phyloP scores from a whole-genome alignment of 1,140 invertebrate species.

The Hestina assimilis region DNA sequence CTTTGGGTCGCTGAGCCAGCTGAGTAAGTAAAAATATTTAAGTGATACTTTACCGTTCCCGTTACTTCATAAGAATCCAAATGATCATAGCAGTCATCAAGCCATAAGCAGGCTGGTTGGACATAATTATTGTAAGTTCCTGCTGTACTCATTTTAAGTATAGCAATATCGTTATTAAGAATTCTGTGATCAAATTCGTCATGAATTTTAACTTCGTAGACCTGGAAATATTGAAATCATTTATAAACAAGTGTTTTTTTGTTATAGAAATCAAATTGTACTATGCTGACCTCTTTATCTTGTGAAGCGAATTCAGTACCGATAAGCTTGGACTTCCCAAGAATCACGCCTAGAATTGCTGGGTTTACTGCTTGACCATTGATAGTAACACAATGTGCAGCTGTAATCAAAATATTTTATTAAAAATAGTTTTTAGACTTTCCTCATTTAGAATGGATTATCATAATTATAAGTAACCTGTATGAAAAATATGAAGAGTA shows the following conservation, averaged over 20 bases:
- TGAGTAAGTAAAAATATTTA: not conserved
- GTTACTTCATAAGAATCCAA: conserved; percentile 24
- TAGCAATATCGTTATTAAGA: conserved; percentile 14
- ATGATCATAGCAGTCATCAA: conserved; percentile 26
- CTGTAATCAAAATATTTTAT: conserved; percentile 36
- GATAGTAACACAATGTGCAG: conserved; percentile 54
- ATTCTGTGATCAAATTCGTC: conserved; percentile 1
- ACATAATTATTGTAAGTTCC: conserved; percentile 50
- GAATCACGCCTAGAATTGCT: conserved; percentile 40
- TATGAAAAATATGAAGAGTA: not conserved
- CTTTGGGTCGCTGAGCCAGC: too few species aligned
- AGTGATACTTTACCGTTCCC: conserved; percentile 39
- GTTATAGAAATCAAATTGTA: not conserved
- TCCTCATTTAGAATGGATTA: too few species aligned
- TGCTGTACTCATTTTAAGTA: conserved; percentile 54
- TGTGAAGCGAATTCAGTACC: conserved; percentile 44
- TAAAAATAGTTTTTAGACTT: not conserved
- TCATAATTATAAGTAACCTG: not conserved
- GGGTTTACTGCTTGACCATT: conserved; percentile 35
- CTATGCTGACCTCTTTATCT: conserved; percentile 42
- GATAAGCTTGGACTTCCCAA: conserved; percentile 55
- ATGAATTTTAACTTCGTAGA: conserved; percentile 9
- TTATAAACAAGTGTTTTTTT: not conserved
- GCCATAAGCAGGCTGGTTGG: conserved; percentile 64
- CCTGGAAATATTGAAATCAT: conserved; percentile 4